These are phyloP conservation scores for Elegia similella DNA, from an alignment of 2,888 invertebrate genomes.

Conservation along the genomic window DNA sequence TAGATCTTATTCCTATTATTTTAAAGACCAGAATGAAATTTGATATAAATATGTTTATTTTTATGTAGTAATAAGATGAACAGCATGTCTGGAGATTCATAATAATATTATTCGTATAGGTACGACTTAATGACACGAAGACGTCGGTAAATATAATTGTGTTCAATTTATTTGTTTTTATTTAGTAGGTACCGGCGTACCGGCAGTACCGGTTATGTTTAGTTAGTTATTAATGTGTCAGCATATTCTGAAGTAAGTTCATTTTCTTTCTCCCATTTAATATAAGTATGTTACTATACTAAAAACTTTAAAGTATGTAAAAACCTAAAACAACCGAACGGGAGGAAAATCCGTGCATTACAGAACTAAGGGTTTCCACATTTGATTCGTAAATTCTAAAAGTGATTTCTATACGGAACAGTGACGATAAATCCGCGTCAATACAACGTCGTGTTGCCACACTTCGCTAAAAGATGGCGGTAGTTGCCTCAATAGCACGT, in stretches of 20 bases:
- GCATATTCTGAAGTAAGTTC: no score
- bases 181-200: background rate
- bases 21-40: slow-evolving; percentile 39
- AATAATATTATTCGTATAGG: slow-evolving; percentile 66
- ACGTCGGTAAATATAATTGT: slow-evolving; percentile 46
- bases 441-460: background rate
- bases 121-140: slow-evolving; percentile 50
- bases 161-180: slow-evolving; percentile 29
- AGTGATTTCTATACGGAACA: no score
- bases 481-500: background rate
- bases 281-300: no score
- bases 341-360: no score
- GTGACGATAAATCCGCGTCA: no score
- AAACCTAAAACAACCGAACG: no score
- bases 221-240: no score
- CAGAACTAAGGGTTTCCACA: no score
- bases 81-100: slow-evolving; percentile 49
- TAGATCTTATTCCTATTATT: slow-evolving; percentile 36
- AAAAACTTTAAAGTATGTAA: no score
- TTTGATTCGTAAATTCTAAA: no score
- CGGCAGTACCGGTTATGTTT: background rate
- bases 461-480: background rate
- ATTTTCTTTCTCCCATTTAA: no score
- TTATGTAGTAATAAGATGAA: slow-evolving; percentile 34
- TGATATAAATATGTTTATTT: slow-evolving; percentile 43